Evolutionary conservation across 1,140 invertebrate species (phyloP).

Genomic region (Drosophila quadrilineata): DNA sequence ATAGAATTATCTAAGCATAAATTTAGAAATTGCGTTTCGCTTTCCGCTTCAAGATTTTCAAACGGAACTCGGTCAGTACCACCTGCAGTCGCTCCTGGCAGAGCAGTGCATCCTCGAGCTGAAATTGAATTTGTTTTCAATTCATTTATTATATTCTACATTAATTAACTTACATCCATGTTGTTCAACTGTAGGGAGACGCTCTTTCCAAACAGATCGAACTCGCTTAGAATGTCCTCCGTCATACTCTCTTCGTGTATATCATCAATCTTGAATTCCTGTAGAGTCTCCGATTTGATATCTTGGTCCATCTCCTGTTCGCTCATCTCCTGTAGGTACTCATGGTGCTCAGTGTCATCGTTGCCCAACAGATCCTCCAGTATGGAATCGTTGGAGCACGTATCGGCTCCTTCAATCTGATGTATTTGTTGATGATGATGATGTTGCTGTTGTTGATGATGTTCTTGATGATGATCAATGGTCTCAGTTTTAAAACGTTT

Average conservation of each 20-base stretch:
- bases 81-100: constrained; percentile 62
- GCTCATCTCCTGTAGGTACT: constrained; percentile 21
- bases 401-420: constrained; percentile 33
- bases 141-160: neutral
- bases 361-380: constrained; percentile 55
- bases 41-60: constrained; percentile 54
- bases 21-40: constrained; percentile 30
- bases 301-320: constrained; percentile 13
- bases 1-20: constrained; percentile 7
- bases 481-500: constrained; percentile 13
- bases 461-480: constrained; percentile 1
- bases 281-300: neutral
- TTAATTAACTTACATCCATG: constrained; percentile 37
- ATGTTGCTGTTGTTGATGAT: no score
- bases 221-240: constrained; percentile 55
- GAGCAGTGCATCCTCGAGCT: constrained; percentile 56
- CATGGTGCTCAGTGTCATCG: constrained; percentile 28
- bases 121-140: neutral
- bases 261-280: constrained; percentile 12
- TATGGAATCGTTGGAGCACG: constrained; percentile 50
- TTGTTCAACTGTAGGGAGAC: constrained; percentile 57
- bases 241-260: constrained; percentile 21
- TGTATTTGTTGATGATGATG: no score
- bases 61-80: constrained; percentile 56
- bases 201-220: constrained; percentile 63